Evolutionary conservation across 1,140 invertebrate species (phyloP), one percentile per base, ranked within the genome.

Genomic region (Hydropsyche tenuis): DNA sequence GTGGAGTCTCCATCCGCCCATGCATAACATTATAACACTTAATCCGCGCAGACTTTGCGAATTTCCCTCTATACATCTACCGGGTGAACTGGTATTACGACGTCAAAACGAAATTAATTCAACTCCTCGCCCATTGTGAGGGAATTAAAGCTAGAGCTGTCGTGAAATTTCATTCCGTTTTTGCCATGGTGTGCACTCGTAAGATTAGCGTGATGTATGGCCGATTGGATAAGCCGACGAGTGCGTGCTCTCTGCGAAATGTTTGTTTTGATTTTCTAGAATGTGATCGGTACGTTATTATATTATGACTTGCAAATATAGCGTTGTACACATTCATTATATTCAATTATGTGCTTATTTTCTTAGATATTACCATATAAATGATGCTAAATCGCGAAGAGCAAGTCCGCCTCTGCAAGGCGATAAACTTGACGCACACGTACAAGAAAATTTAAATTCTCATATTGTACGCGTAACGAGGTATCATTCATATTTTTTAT

Each of bases 281-380:
- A 9, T 37, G 30, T 37, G 3, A 4, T 37, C 3, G 3, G 30
- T 4, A 9, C 3, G 30, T 4, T 37, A 9, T 37, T 37, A 37
- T 37, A n/a, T n/a, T n/a, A n/a, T n/a, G n/a, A n/a, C n/a, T n/a
- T 37, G 30, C 9, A 37, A 53, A 53, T 53, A 53, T 53, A 20
- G n/a, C 48, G 48, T 7, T 53, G 20, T 53, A 20, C 48, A 20
- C 48, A 7, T 53, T 20, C 48, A 53, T 53, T 53, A 53, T 53
- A 18, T 53, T 53, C 48, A 53, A 53, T 53, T 53, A 53, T 53
- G 48, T 53, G 7, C n/a, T 53, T 53, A 53, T 53, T 53, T 53
- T 53, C 48, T 53, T 20, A 20, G 48, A 18, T 53, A 53, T 53
- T 53, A 53, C 48, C 48, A 53, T 53, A 53, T 53, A 20, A 53